phyloP scores from a whole-genome alignment of 2,113 vertebrate genomes.

The Phasianus colchicus region DNA sequence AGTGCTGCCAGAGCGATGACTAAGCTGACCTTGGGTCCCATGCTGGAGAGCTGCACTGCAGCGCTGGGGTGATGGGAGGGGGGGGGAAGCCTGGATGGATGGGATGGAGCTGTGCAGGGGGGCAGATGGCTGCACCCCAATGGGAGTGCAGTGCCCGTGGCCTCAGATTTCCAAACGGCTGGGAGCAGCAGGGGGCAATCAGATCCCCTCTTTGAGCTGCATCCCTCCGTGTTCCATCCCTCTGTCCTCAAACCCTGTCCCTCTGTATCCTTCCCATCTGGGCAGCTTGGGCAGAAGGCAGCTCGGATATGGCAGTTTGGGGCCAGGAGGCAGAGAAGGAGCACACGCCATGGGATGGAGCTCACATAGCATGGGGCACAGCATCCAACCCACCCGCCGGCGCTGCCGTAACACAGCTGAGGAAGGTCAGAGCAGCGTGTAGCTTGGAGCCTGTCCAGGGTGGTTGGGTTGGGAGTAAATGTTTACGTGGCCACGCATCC shows the following conservation, averaged over 20 bases:
- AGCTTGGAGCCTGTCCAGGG: neutral
- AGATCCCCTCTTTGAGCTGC: neutral
- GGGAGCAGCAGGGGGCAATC: rapidly evolving
- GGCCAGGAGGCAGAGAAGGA: neutral
- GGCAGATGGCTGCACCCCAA: neutral
- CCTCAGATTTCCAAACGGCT: neutral
- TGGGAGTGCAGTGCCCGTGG: rapidly evolving
- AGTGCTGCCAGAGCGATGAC: neutral
- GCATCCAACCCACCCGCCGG: rapidly evolving
- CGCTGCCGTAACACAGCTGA: neutral
- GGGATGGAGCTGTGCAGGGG: rapidly evolving
- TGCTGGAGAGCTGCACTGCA: neutral
- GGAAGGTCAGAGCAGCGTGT: neutral
- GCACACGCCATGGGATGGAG: neutral
- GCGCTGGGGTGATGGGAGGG: neutral
- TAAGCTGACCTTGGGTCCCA: neutral
- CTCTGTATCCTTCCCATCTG: neutral
- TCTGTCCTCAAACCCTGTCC: too few species aligned
- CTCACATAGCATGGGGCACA: neutral
- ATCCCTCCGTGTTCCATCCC: neutral
- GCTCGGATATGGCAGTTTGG: neutral
- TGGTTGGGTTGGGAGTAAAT: neutral
- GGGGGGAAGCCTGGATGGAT: neutral
- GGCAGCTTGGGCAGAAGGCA: neutral
- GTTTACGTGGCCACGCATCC: neutral